Base-by-base conservation (phyloP, 2,888 invertebrate species). In the Metopia argyrocephala region DNA sequence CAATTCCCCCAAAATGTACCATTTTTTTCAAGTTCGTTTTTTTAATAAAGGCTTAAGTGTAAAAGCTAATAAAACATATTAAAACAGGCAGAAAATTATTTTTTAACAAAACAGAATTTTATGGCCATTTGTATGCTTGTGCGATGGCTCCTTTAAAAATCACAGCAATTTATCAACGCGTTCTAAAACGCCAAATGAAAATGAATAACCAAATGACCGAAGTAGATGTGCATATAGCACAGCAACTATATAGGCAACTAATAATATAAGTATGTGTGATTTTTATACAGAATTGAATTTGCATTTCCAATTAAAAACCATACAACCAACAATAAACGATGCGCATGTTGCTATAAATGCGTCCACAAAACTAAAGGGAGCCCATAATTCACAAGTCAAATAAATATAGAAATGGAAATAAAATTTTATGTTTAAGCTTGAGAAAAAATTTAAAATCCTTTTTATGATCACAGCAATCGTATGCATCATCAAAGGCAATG, bases 101-200 rank as follows among this genome's bases (percentile, higher is more conserved):
- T 59, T 6, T 27, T 65, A 12, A 18, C n/a, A 45, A 38, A 71
- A 28, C 3, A 38, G 38, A 38, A 57, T 62, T 73, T 46, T 64
- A 62, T 65, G 76, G 73, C 46, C 68, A 76, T 80, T 80, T 80
- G 74, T 66, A 75, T 74, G 74, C 70, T 61, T 74, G 78, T 54
- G 46, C 68, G 62, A 38, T 64, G 62, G 45, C 69, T 38, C 52
- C n/a, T 69, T 70, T 50, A 27, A 66, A 75, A 78, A 78, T 70
- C 78, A 50, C 74, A 75, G 62, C 78, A 81, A 78, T 81, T 81
- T 81, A 74, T 81, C 78, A 81, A 66, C 69, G 28, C 65, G 21
- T 66, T 62, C 74, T 28, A 52, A 20, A 52, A 38, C 38, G 15
- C 38, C 57, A 25, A 25, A 54, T 38, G 38, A 38, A 38, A 38